Base-by-base conservation (phyloP, 2,113 vertebrate genomes). In the Grantiella picta region DNA sequence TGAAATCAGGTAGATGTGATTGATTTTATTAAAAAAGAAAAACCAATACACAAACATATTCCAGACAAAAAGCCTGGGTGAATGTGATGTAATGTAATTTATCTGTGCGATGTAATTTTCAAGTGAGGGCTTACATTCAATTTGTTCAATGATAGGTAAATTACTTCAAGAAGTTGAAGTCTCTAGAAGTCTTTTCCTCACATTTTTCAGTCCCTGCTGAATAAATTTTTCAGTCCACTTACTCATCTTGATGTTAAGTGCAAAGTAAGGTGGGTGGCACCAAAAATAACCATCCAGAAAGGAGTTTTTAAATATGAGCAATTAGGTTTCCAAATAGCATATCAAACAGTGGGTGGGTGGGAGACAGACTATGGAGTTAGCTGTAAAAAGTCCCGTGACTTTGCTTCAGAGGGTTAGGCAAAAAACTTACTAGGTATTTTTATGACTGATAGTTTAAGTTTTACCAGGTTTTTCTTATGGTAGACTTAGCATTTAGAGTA, bases 121-220 rank as follows among this genome's bases (percentile, higher is more conserved):
- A 85, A 90, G 86, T 57, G 81, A 93, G 75, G 28, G 36, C 42
- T 82, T 92, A 70, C 45, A 90, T 78, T 91, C 77, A 91, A 78
- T 94, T 94, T 96, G 60, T 78, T 91, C 95, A 97, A 96, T 93
- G 93, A 92, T 81, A 72, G 38, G 31, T 79, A 94, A 95, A 95
- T 95, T 94, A 81, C 73, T 94, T 92, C 21, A 81, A 81, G 70
- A 91, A 72, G 38, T 12, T 91, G 78, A 85, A 79, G 82, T 40
- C 85, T 94, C 61, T 79, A 53, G 44, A 90, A 87, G 65, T 91
- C 29, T 94, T 95, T 92, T 92, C 66, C 71, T 92, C 60, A 88
- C 27, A 92, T 92, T 90, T 94, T 93, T 80, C 72, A 64, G 23
- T 85, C 44, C 18, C 31, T 42, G 38, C 14, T 91, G 75, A 60